Conservation (phyloP, 2,797 vertebrate genomes). For the Poeciliopsis turneri region DNA sequence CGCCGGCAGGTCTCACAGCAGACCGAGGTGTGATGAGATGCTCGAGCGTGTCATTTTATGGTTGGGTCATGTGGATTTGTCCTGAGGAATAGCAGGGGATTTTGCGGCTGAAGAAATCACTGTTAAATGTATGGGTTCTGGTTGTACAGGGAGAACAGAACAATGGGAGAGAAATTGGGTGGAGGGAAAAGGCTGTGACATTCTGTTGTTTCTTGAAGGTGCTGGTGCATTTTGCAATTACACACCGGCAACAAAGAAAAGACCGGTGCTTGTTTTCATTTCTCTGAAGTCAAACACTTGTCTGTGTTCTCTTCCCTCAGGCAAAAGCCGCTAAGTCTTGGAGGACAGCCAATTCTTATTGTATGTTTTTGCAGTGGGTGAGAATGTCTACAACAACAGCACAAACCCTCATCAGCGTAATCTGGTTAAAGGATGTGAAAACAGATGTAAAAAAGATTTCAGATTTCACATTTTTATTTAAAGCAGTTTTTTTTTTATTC, state of each 20-base stretch:
- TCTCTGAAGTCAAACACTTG: slow-evolving; percentile 32
- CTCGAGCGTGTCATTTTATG: slow-evolving; percentile 43
- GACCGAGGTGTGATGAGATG: slow-evolving; percentile 32
- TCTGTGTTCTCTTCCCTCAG: slow-evolving; percentile 17
- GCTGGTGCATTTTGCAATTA: slow-evolving; percentile 27
- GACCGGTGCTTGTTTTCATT: slow-evolving; percentile 13
- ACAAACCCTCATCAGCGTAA: slow-evolving; percentile 38
- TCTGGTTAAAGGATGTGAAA: slow-evolving; percentile 4
- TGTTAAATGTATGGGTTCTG: slow-evolving; percentile 25
- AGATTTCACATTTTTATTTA: background rate
- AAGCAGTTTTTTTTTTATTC: background rate
- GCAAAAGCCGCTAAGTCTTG: slow-evolving; percentile 29
- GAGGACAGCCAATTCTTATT: slow-evolving; percentile 30
- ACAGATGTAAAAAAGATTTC: background rate
- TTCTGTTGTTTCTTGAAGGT: slow-evolving; percentile 22
- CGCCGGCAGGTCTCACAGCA: slow-evolving; percentile 23
- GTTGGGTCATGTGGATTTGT: slow-evolving; percentile 41
- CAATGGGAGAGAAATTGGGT: slow-evolving; percentile 8
- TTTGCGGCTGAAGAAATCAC: slow-evolving; percentile 38
- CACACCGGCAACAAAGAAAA: slow-evolving; percentile 4
- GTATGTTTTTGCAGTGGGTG: slow-evolving; percentile 36
- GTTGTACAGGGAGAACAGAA: slow-evolving; percentile 23
- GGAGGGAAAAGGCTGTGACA: slow-evolving; percentile 5
- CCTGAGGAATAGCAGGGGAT: slow-evolving; percentile 36
- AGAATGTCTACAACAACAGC: slow-evolving; percentile 13